These are phyloP conservation scores for Noturus placidus DNA, from an alignment of 2,113 vertebrate species.

Conservation along the genomic window DNA sequence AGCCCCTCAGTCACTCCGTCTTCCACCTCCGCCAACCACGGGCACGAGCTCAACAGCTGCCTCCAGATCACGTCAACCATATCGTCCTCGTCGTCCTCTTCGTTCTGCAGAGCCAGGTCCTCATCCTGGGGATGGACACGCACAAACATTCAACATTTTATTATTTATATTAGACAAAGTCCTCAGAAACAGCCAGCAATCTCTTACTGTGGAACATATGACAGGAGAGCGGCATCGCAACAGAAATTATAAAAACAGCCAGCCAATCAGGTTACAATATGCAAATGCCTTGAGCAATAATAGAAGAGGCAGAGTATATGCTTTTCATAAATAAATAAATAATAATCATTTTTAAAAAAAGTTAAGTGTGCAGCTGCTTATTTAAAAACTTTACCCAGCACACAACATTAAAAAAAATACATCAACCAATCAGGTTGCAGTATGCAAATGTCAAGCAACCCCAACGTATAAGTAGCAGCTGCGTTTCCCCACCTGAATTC, in stretches of 20 bases:
- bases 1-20: constrained; percentile 88
- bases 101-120: constrained; percentile 93
- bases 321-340: not conserved
- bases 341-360: too few species aligned
- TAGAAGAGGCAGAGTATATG: not conserved
- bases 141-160: not conserved
- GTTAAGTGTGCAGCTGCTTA: too few species aligned
- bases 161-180: too few species aligned
- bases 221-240: not conserved
- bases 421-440: too few species aligned
- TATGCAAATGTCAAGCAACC: too few species aligned
- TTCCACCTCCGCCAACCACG: constrained; percentile 89
- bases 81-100: constrained; percentile 91
- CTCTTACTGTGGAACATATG: not conserved
- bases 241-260: not conserved
- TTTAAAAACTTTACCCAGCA: too few species aligned
- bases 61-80: constrained; percentile 96
- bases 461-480: too few species aligned
- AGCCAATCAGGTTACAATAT: not conserved
- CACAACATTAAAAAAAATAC: too few species aligned
- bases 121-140: constrained; percentile 79
- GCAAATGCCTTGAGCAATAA: not conserved
- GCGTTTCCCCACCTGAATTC: constrained; percentile 88
- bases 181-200: not conserved
- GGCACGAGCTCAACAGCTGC: constrained; percentile 86